These are phyloP conservation scores for Panthera tigris DNA, from an alignment of 2,113 vertebrate genomes.

Conservation along the genomic window DNA sequence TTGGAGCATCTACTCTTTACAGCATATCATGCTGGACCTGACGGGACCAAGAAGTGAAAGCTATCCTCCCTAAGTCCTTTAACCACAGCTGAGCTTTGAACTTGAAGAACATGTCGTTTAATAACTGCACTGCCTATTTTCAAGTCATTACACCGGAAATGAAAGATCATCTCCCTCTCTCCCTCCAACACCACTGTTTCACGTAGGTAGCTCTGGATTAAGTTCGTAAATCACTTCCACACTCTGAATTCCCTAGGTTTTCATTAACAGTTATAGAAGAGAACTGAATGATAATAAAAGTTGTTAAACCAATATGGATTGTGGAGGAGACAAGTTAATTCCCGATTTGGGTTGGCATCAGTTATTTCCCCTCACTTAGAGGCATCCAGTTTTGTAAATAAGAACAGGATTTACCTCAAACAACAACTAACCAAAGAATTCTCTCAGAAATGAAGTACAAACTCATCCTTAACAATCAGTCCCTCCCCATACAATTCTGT, in stretches of 20 bases:
- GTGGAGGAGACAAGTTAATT: not conserved
- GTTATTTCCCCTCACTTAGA: not conserved
- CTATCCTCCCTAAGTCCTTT: not conserved
- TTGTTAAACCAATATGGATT: not conserved
- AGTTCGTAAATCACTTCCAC: conserved; percentile 29
- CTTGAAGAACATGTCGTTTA: not conserved
- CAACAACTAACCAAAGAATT: not conserved
- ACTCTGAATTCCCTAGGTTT: not conserved
- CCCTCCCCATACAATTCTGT: not conserved
- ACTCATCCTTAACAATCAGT: not conserved
- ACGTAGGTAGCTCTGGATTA: not conserved
- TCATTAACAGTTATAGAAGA: not conserved
- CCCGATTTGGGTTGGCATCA: not conserved
- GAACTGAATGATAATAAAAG: not conserved
- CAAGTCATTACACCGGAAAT: conserved; percentile 8
- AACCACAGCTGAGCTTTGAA: not conserved
- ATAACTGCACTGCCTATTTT: not conserved
- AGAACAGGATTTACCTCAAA: not conserved
- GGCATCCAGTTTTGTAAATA: not conserved
- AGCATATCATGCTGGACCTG: not conserved
- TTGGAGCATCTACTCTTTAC: not conserved
- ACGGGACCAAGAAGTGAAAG: not conserved
- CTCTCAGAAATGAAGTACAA: not conserved
- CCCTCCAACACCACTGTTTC: not conserved
- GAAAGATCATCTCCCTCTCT: conserved; percentile 7